Percentiles rank a stretch among this genome's conserved stretches.
Conservation (phyloP, 2,797 vertebrate genomes). For the Enteromius anoplus region DNA sequence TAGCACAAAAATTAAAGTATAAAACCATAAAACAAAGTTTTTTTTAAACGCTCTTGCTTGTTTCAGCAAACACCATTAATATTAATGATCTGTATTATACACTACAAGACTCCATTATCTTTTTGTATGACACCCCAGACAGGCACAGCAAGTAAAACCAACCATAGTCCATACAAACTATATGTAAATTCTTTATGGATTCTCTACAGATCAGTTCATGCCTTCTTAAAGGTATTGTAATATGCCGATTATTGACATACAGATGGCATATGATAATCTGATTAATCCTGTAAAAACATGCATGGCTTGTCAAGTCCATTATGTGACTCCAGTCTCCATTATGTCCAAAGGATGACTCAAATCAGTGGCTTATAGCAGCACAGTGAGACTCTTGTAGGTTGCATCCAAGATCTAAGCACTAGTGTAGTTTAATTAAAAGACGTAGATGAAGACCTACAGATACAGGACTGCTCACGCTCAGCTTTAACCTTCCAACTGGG, state of each 20-base stretch:
- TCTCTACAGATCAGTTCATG: not conserved
- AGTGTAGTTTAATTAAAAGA: constrained; percentile 44
- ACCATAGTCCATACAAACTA: not conserved
- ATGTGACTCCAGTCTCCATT: not conserved
- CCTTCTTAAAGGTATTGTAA: not conserved
- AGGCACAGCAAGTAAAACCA: not conserved
- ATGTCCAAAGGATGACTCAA: not conserved
- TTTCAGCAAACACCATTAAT: not conserved
- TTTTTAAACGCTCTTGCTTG: not conserved
- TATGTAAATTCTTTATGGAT: not conserved
- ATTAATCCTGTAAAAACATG: constrained; percentile 27
- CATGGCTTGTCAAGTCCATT: constrained; percentile 24
- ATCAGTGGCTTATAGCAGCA: constrained; percentile 5
- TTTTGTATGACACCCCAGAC: not conserved
- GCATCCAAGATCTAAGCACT: constrained; percentile 4
- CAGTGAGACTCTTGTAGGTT: constrained; percentile 18
- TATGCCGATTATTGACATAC: not conserved
- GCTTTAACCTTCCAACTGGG: constrained; percentile 62
- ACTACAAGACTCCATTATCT: not conserved
- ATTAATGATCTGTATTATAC: not conserved
- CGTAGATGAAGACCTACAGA: constrained; percentile 20
- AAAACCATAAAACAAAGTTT: not conserved
- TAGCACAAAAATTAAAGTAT: too few relatives aligned
- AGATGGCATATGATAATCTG: constrained; percentile 21
- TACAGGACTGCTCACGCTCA: constrained; percentile 35